phyloP scores from a whole-genome alignment of 1,140 invertebrate genomes.

The Vanessa tameamea region DNA sequence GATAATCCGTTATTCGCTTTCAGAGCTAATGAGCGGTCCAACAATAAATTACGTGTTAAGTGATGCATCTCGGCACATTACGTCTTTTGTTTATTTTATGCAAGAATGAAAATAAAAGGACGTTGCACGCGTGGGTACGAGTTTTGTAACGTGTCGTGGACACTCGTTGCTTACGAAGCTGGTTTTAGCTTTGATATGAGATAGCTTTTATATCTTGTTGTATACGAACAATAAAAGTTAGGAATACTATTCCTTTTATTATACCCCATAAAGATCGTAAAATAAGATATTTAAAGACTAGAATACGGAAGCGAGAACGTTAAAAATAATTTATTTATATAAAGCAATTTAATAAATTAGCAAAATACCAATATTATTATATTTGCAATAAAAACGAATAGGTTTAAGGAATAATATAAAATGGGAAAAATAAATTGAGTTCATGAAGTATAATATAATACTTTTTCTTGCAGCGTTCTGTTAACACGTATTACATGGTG shows the following conservation, averaged over 20 bases:
- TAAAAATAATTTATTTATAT: too few species aligned
- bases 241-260: constrained; percentile 6
- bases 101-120: constrained; percentile 47
- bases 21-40: constrained; percentile 56
- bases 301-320: background rate
- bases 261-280: background rate
- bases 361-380: too few species aligned
- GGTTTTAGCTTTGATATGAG: constrained; percentile 42
- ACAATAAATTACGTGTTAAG: constrained; percentile 48
- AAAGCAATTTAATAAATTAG: too few species aligned
- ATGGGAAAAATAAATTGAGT: too few species aligned
- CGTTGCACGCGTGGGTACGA: constrained; percentile 31
- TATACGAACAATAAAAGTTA: constrained; percentile 20
- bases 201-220: constrained; percentile 31
- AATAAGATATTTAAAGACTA: background rate
- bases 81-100: constrained; percentile 45
- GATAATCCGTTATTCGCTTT: constrained; percentile 53
- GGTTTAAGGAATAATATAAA: too few species aligned
- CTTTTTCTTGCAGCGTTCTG: constrained; percentile 83
- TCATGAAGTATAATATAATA: background rate
- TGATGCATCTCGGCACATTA: constrained; percentile 41
- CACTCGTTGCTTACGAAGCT: constrained; percentile 32
- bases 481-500: constrained; percentile 97
- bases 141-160: constrained; percentile 41
- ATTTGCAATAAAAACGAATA: too few species aligned